Conservation (phyloP, 2,797 vertebrate genomes). For the Pristis pectinata region DNA sequence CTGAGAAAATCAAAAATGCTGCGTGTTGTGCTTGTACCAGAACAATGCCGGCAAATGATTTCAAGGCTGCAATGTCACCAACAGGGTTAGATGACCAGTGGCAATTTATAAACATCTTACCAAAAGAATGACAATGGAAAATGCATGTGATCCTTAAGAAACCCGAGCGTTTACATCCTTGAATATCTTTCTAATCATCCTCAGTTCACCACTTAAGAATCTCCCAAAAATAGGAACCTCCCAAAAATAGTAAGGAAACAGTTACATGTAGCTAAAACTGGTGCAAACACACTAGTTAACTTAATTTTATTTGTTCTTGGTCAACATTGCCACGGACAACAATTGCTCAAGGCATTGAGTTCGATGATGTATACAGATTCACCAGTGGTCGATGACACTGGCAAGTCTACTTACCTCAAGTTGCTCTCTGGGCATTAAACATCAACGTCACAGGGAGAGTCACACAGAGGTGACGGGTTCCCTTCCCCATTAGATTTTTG, state of each 20-base stretch:
- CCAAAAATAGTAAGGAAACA: background rate
- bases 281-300: background rate
- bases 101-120: background rate
- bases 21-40: background rate
- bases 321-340: too few relatives aligned
- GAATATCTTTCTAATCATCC: background rate
- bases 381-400: too few relatives aligned
- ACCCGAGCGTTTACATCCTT: background rate
- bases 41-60: background rate
- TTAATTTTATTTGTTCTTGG: background rate
- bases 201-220: background rate
- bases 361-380: too few relatives aligned
- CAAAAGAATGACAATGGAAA: background rate
- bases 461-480: background rate
- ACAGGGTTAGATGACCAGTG: background rate
- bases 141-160: too few relatives aligned
- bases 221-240: background rate
- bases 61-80: background rate
- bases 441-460: background rate
- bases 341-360: too few relatives aligned
- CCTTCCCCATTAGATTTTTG: background rate
- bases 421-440: background rate
- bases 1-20: background rate
- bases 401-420: background rate
- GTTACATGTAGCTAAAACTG: background rate